Evolutionary conservation across 2,797 vertebrate species (phyloP).

Genomic region (Antennarius maculatus): DNA sequence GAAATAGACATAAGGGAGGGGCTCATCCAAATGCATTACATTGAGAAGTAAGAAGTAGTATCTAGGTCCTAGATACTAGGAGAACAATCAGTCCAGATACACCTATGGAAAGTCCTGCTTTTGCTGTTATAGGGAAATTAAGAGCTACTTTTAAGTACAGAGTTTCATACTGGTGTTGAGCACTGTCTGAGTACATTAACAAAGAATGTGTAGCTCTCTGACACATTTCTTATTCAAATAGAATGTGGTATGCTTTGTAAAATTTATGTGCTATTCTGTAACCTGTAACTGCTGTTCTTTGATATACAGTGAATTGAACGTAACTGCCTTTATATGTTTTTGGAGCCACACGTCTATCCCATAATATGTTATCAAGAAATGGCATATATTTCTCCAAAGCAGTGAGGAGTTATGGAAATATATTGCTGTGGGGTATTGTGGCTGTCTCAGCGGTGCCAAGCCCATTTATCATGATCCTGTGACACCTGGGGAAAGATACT

Average conservation of each 20-base stretch:
- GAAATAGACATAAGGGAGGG: too few relatives aligned
- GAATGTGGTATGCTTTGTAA: not conserved
- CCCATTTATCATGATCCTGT: slow-evolving; percentile 78
- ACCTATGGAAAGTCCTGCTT: too few relatives aligned
- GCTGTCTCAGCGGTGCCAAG: slow-evolving; percentile 68
- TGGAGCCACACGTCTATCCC: slow-evolving; percentile 61
- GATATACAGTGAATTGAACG: slow-evolving; percentile 40
- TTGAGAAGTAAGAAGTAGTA: too few relatives aligned
- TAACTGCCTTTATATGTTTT: slow-evolving; percentile 51
- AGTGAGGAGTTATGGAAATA: slow-evolving; percentile 75
- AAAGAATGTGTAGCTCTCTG: not conserved
- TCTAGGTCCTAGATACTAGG: too few relatives aligned
- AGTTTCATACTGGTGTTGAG: not conserved
- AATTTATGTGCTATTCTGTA: not conserved
- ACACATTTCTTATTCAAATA: not conserved
- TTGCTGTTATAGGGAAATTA: too few relatives aligned
- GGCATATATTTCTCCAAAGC: slow-evolving; percentile 71
- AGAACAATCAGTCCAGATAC: too few relatives aligned
- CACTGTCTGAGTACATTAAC: not conserved
- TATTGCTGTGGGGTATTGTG: slow-evolving; percentile 75
- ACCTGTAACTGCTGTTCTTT: slow-evolving; percentile 25
- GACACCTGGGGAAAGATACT: slow-evolving; percentile 64
- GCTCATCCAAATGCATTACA: too few relatives aligned
- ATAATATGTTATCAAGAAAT: slow-evolving; percentile 68
- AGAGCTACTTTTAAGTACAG: not conserved